Conservation (phyloP, 1,140 invertebrate species). For the Aphelenchoides avenae region DNA sequence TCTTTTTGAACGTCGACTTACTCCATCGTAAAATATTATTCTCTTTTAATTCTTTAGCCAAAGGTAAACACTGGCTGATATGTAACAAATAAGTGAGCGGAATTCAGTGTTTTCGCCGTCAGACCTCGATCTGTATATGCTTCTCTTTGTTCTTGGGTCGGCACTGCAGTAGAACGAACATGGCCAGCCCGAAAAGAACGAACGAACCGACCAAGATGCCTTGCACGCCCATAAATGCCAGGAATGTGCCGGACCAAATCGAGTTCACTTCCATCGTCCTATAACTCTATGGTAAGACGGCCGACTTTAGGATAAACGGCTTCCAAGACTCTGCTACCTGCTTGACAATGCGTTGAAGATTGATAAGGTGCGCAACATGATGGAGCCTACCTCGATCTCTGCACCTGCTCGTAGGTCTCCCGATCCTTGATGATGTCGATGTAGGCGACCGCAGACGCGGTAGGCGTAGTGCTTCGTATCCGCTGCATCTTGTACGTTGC, state of each 20-base stretch:
- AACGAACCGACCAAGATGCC: slow-evolving; percentile 13
- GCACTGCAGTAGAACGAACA: slow-evolving; percentile 20
- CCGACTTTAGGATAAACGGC: background rate
- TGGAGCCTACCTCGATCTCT: slow-evolving; percentile 12
- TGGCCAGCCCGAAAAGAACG: slow-evolving; percentile 22
- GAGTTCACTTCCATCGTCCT: slow-evolving; percentile 17
- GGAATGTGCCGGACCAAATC: slow-evolving; percentile 27
- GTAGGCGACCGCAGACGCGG: no score
- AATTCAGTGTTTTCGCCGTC: no score
- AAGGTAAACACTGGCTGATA: no score
- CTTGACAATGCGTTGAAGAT: background rate
- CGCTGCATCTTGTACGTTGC: slow-evolving; percentile 21
- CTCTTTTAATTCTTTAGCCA: no score
- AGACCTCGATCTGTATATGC: background rate
- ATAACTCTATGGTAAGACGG: slow-evolving; percentile 4
- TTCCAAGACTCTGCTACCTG: no score
- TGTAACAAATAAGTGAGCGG: no score
- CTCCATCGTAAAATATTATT: no score
- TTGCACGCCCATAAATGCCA: slow-evolving; percentile 26
- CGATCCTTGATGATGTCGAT: slow-evolving; percentile 28
- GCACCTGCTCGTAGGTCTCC: slow-evolving; percentile 19
- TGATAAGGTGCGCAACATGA: background rate
- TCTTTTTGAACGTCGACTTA: no score
- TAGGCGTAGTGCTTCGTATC: background rate
- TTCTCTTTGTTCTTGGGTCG: slow-evolving; percentile 13